These are phyloP conservation scores for Notarius lentiginosus DNA, from an alignment of 2,113 vertebrate species.

Conservation along the genomic window DNA sequence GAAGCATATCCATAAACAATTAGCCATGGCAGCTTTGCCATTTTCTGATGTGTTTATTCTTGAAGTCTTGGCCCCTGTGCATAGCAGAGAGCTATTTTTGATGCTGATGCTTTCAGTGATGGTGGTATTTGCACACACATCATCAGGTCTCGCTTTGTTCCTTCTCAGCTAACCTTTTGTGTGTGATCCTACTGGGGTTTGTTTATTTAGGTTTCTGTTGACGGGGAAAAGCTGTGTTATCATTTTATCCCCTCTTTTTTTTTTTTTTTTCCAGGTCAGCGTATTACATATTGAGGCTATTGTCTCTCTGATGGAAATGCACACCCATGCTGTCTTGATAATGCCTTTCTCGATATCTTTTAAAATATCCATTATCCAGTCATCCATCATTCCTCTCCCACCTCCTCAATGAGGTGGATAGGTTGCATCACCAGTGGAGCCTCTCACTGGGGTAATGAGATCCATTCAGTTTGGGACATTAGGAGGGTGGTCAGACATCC, in stretches of 20 bases:
- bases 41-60: slow-evolving; percentile 25
- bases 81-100: slow-evolving; percentile 29
- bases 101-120: slow-evolving; percentile 20
- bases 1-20: slow-evolving; percentile 1
- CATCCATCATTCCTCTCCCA: slow-evolving; percentile 33
- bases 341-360: slow-evolving; percentile 20
- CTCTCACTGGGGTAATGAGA: neutral
- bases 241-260: neutral
- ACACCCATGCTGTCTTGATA: neutral
- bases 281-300: slow-evolving; percentile 19
- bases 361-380: slow-evolving; percentile 39
- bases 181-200: slow-evolving; percentile 27
- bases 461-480: slow-evolving; percentile 35
- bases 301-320: slow-evolving; percentile 23
- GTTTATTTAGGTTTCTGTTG: slow-evolving; percentile 38
- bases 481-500: slow-evolving; percentile 19
- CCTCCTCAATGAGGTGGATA: neutral
- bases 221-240: neutral
- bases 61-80: slow-evolving; percentile 11
- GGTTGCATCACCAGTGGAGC: neutral
- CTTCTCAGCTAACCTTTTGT: slow-evolving; percentile 3
- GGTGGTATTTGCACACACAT: slow-evolving; percentile 21
- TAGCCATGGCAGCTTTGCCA: slow-evolving; percentile 25
- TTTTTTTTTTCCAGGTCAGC: slow-evolving; percentile 4
- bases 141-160: slow-evolving; percentile 20